Evolutionary conservation across 2,888 invertebrate species (phyloP).

Genomic region (Emmelina monodactyla): DNA sequence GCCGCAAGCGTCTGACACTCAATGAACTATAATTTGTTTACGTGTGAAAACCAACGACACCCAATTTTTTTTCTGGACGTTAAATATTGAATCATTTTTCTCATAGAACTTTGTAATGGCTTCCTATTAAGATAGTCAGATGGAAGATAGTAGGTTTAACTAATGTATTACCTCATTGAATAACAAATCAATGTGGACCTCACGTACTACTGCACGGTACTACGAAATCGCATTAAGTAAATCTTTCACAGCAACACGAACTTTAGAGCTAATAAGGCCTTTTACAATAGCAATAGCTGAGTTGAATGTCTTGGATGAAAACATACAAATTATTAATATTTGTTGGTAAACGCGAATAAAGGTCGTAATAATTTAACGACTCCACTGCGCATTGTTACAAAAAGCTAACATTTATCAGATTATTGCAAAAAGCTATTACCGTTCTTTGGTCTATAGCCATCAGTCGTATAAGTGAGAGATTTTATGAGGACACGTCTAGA

Average conservation of each 20-base stretch:
- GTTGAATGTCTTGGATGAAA: conserved; percentile 20
- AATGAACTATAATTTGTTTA: no score
- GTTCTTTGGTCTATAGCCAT: no score
- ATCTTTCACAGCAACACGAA: conserved; percentile 33
- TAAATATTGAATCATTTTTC: not conserved
- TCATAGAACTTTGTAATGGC: not conserved
- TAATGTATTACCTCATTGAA: conserved; percentile 40
- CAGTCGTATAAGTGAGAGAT: no score
- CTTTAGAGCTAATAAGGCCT: conserved; percentile 38
- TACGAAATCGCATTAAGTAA: conserved; percentile 38
- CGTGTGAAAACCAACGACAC: no score
- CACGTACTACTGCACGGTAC: conserved; percentile 34
- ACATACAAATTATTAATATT: no score
- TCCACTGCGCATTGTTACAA: no score
- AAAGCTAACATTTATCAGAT: no score
- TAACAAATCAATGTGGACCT: conserved; percentile 37
- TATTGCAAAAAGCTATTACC: no score
- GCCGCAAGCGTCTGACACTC: not conserved
- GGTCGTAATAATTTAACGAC: no score
- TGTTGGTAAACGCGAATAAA: no score
- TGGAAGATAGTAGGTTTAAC: conserved; percentile 19
- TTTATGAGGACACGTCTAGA: no score
- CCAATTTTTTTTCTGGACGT: no score
- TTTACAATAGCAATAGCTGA: conserved; percentile 26
- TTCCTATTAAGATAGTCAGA: conserved; percentile 3